phyloP scores from a whole-genome alignment of 2,888 invertebrate genomes.

The Cremastobaeus sp. region DNA sequence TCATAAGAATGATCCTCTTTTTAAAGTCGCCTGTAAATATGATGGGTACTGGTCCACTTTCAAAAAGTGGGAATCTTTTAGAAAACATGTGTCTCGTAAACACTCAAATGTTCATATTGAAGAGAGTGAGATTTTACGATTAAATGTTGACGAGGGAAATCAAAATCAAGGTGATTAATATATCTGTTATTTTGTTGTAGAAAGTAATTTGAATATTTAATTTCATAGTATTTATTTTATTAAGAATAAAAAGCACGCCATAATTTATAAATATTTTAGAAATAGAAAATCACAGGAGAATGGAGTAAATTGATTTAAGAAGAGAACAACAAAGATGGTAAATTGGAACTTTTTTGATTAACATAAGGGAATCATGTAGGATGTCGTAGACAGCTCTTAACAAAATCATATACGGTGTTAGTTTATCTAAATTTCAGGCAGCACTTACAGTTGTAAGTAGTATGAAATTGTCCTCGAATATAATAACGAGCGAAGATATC shows the following conservation, averaged over 20 bases:
- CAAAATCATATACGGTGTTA: neutral
- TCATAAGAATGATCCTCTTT: conserved; percentile 17
- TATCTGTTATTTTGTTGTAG: neutral
- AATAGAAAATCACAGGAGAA: no score
- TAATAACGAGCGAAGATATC: no score
- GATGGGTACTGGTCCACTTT: conserved; percentile 4
- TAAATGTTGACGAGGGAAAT: neutral
- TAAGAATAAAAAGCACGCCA: neutral
- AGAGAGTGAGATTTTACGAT: neutral
- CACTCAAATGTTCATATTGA: conserved; percentile 9
- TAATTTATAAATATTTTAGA: conserved; percentile 1
- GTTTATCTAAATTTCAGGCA: neutral
- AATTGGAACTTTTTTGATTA: neutral
- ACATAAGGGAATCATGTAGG: neutral
- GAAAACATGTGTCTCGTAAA: conserved; percentile 12
- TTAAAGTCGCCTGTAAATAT: conserved; percentile 16
- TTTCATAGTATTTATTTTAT: neutral
- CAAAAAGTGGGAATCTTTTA: conserved; percentile 18
- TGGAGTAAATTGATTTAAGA: no score
- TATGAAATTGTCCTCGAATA: neutral
- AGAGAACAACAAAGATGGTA: neutral
- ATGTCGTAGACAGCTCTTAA: neutral
- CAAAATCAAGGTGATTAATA: conserved; percentile 4
- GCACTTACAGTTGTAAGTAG: no score
- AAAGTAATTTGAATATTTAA: neutral